phyloP scores from a whole-genome alignment of 2,888 invertebrate genomes.

The Ormyrus nitidulus region DNA sequence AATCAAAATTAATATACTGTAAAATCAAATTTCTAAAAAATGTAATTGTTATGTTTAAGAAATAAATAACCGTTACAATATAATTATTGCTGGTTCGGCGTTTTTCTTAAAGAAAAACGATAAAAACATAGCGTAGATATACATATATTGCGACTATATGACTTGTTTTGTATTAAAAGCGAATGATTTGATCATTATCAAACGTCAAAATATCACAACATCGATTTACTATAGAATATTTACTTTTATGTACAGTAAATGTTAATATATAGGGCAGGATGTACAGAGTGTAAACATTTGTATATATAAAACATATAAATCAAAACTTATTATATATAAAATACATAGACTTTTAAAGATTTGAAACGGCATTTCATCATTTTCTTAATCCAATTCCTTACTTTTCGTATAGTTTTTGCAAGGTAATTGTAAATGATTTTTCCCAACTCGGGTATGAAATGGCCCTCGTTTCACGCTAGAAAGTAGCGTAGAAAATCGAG shows the following conservation, averaged over 20 bases:
- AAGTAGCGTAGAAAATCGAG: no score
- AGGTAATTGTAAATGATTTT: no score
- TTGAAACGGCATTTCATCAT: not conserved
- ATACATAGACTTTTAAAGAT: conserved; percentile 67
- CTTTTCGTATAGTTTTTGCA: no score
- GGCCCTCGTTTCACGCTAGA: no score
- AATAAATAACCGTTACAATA: conserved; percentile 18
- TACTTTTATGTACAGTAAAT: conserved; percentile 15
- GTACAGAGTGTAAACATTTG: conserved; percentile 69
- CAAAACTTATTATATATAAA: conserved; percentile 58
- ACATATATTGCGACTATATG: not conserved
- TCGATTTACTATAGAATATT: conserved; percentile 10
- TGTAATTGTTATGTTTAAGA: conserved; percentile 18
- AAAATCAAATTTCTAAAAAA: conserved; percentile 26
- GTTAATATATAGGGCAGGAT: conserved; percentile 51
- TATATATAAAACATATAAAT: conserved; percentile 63
- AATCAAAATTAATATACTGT: not conserved
- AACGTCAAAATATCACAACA: conserved; percentile 5
- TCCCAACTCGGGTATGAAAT: no score
- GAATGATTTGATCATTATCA: not conserved
- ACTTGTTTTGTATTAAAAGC: conserved; percentile 29
- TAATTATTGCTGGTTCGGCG: conserved; percentile 9
- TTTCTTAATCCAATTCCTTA: no score
- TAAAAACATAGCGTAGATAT: not conserved
- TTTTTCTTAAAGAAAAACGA: not conserved